These are phyloP conservation scores for Drosophila mojavensis DNA, from an alignment of 1,140 invertebrate species.

Conservation along the genomic window DNA sequence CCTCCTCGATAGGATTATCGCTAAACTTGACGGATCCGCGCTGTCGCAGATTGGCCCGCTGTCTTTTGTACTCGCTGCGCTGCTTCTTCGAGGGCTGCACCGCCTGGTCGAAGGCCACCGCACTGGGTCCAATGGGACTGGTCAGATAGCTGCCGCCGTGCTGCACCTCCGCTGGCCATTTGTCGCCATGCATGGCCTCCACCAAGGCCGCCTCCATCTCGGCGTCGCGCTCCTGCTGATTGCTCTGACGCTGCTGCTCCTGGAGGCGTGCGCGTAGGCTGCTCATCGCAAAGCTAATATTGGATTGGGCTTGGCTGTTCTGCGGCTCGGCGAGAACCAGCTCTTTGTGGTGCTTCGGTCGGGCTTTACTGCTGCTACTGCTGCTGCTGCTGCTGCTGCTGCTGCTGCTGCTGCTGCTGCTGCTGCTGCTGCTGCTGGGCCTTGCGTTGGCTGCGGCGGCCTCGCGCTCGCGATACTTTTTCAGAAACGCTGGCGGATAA, in stretches of 20 bases:
- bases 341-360: conserved; percentile 49
- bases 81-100: conserved; percentile 47
- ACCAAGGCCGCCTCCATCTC: conserved; percentile 59
- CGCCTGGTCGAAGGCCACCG: conserved; percentile 68
- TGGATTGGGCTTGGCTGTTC: neutral
- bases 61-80: conserved; percentile 57
- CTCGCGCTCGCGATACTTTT: conserved; percentile 65
- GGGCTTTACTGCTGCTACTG: conserved; percentile 25
- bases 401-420: conserved; percentile 1
- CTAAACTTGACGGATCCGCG: conserved; percentile 66
- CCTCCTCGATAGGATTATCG: conserved; percentile 65
- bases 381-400: neutral
- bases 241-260: conserved; percentile 63
- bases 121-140: conserved; percentile 73
- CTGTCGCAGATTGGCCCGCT: conserved; percentile 55
- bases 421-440: neutral
- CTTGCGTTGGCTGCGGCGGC: conserved; percentile 12
- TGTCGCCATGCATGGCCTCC: conserved; percentile 66
- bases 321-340: conserved; percentile 29
- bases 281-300: conserved; percentile 57
- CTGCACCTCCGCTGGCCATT: conserved; percentile 67
- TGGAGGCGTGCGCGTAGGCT: conserved; percentile 62
- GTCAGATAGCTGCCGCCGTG: conserved; percentile 62
- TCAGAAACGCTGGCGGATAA: conserved; percentile 67
- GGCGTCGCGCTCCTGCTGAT: conserved; percentile 54